A percentile compares a stretch with the other conserved stretches of the same genome.
phyloP scores from a whole-genome alignment of 2,113 vertebrate species.

The Antennarius striatus region DNA sequence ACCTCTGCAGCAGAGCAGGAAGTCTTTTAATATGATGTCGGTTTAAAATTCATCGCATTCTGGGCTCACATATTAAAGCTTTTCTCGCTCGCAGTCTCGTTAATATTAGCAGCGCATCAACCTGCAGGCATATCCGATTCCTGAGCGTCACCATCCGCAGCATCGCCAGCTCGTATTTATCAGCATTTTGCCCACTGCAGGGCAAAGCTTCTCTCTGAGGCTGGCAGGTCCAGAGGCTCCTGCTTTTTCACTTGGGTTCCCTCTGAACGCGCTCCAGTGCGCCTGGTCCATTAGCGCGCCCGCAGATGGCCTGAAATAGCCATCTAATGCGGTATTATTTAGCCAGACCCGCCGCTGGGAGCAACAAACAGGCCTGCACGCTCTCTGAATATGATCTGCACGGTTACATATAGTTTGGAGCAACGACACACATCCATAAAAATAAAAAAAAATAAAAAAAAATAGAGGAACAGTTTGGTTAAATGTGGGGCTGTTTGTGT shows the following conservation, averaged over 20 bases:
- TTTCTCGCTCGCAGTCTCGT: background rate
- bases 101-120: constrained; percentile 11
- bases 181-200: constrained; percentile 14
- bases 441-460: no score
- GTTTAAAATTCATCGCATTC: background rate
- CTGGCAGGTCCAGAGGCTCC: constrained; percentile 23
- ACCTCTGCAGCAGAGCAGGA: background rate
- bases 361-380: constrained; percentile 54
- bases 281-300: constrained; percentile 59
- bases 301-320: constrained; percentile 73
- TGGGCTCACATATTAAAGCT: background rate
- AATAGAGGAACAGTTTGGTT: background rate
- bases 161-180: constrained; percentile 22
- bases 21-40: background rate
- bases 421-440: constrained; percentile 2
- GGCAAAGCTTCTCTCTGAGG: constrained; percentile 19
- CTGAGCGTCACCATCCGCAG: constrained; percentile 10
- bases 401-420: constrained; percentile 27
- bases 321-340: constrained; percentile 64
- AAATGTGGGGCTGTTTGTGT: background rate
- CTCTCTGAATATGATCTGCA: constrained; percentile 33
- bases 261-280: constrained; percentile 61
- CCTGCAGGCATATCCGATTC: constrained; percentile 10
- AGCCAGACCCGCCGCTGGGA: constrained; percentile 53
- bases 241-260: constrained; percentile 55